These are phyloP conservation scores for Uromys caudimaculatus DNA, from an alignment of 2,797 vertebrate species.

Conservation along the genomic window DNA sequence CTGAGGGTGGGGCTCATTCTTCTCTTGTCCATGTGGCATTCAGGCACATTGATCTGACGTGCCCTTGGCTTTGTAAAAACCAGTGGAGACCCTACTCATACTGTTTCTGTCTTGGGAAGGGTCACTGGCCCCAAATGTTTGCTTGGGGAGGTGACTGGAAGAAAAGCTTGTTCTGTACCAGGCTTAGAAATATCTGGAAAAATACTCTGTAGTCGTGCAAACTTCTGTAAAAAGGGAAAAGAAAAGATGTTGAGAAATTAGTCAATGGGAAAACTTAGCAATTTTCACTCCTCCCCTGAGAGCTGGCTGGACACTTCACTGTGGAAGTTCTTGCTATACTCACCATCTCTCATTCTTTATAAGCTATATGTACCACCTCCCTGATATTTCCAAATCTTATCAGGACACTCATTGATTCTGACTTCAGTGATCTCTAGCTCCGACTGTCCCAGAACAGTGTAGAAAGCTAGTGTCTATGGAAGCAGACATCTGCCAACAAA, in stretches of 20 bases:
- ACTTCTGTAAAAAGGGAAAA: slow-evolving; percentile 84
- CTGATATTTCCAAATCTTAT: neutral
- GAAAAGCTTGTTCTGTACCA: slow-evolving; percentile 73
- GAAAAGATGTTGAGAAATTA: slow-evolving; percentile 2
- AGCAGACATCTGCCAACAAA: neutral
- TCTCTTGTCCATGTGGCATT: neutral
- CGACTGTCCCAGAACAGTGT: neutral
- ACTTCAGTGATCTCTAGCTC: neutral
- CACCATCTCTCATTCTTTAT: too few relatives aligned
- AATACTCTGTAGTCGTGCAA: slow-evolving; percentile 85
- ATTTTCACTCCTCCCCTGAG: neutral
- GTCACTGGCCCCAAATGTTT: slow-evolving; percentile 67
- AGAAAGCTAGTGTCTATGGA: neutral
- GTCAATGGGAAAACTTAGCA: neutral
- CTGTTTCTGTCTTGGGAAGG: slow-evolving; percentile 70
- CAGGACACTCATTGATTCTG: neutral
- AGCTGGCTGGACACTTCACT: neutral
- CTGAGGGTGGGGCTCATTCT: neutral
- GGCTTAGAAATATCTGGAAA: slow-evolving; percentile 81
- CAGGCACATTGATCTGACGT: neutral
- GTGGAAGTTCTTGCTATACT: neutral
- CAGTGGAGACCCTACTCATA: slow-evolving; percentile 61
- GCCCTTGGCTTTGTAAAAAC: neutral
- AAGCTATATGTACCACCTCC: accelerated
- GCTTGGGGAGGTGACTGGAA: slow-evolving; percentile 54